Base-by-base conservation (phyloP, 2,113 vertebrate genomes). In the Gasterosteus nipponicus region DNA sequence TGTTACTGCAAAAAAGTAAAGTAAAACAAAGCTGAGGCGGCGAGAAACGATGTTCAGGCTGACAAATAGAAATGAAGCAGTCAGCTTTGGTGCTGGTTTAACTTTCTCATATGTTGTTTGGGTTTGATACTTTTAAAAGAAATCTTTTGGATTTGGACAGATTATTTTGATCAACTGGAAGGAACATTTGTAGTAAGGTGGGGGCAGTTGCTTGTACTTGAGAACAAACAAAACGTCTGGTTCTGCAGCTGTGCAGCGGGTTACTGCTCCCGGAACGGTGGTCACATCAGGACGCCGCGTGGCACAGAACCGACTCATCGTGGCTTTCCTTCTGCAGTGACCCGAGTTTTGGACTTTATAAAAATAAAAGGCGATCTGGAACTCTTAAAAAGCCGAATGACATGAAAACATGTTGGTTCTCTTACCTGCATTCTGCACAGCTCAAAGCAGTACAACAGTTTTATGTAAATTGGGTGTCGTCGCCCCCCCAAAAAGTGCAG, bases 1-100 rank as follows among this genome's bases (percentile, higher is more conserved):
- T 49, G 53, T 65, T 72, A 69, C 31, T 73, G 68, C 58, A 78
- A 69, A 84, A 33, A 62, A 86, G 35, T 47, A 35, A 26, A 41
- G 15, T 8, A 31, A 51, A 78, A 78, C 22, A 22, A 54, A 71
- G 26, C 35, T 49, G 18, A 19, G 9, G 46, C 15, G 19, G n/a
- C n/a, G 19, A 51, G 49, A 44, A 35, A 35, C 33, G 33, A 35
- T 35, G 33, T 35, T 35, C 33, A 35, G 33, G 5, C 33, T 5
- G 33, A 35, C 5, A 35, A 35, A 35, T 35, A 35, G 33, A 35
- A 35, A 35, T 35, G 33, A 26, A 26, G 22, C 22, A 1, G 22
- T 26, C 22, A 26, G 22, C 22, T 26, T 26, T 26, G 22, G 22
- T 26, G 2, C 44, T 19, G 10, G n/a, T 19, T 68, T 31, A 46